phyloP scores from a whole-genome alignment of 30 jellyfish, hydroid and myxozoan species.

The Mastigias papua region DNA sequence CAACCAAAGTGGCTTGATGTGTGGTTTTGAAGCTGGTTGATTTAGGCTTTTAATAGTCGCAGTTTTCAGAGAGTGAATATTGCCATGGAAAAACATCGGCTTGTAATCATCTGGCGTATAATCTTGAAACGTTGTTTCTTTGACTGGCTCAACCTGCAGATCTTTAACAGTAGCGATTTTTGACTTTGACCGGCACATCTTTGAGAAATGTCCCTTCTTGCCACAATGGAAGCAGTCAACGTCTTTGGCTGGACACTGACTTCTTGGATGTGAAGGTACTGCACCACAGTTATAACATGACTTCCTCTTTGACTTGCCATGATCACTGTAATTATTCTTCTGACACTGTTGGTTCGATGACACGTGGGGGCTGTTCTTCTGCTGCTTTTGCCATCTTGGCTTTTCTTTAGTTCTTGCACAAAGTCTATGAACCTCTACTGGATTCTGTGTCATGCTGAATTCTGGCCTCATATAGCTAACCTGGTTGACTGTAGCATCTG shows the following conservation, averaged over 20 bases:
- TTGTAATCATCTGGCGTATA: conserved; percentile 8
- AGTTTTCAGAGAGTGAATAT: conserved; percentile 14
- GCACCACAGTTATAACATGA: conserved; percentile 11
- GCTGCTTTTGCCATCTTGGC: conserved; percentile 23
- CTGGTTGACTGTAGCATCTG: conserved; percentile 23
- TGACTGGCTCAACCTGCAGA: conserved; percentile 22
- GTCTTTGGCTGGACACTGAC: conserved; percentile 14
- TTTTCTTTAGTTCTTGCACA: conserved; percentile 7
- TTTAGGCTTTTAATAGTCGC: conserved; percentile 8
- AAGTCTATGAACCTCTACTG: background rate
- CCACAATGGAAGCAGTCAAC: conserved; percentile 26
- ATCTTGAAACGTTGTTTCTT: conserved; percentile 6
- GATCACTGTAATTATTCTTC: conserved; percentile 2
- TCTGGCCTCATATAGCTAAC: conserved; percentile 13
- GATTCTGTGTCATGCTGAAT: conserved; percentile 15
- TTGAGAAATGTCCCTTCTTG: conserved; percentile 26
- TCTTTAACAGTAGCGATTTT: conserved; percentile 12
- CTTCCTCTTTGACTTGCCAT: conserved; percentile 20
- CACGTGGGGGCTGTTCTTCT: conserved; percentile 20
- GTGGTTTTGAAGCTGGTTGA: conserved; percentile 21
- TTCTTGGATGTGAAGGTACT: conserved; percentile 19
- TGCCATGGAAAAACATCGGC: conserved; percentile 18
- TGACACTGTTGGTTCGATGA: conserved; percentile 15
- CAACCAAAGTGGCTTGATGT: conserved; percentile 18
- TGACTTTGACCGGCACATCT: conserved; percentile 8